Percentiles rank a stretch among this genome's conserved stretches.
These are phyloP conservation scores for Paguma larvata DNA, from an alignment of 2,797 vertebrate species.

Conservation along the genomic window DNA sequence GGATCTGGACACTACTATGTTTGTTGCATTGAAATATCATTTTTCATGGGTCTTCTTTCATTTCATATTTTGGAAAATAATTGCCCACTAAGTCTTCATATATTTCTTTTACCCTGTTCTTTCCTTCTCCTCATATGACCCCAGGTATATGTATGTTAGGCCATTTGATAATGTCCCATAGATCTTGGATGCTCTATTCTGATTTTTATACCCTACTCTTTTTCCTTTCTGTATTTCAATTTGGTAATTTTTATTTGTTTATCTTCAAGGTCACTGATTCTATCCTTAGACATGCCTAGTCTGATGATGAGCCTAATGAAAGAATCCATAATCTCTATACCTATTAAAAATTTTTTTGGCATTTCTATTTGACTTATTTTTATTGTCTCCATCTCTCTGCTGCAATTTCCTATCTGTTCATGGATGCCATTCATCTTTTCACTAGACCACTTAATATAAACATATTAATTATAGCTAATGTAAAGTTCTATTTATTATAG, in stretches of 20 bases:
- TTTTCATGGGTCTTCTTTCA: slow-evolving; percentile 33
- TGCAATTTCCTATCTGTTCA: background rate
- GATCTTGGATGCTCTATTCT: background rate
- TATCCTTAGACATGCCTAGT: background rate
- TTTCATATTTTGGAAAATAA: slow-evolving; percentile 41
- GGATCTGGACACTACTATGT: background rate
- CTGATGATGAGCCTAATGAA: slow-evolving; percentile 30
- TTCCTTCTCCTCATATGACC: background rate
- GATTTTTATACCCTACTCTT: background rate
- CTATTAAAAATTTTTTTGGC: background rate
- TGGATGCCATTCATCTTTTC: background rate
- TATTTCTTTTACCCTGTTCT: background rate
- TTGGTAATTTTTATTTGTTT: background rate
- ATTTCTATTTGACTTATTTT: slow-evolving; percentile 38
- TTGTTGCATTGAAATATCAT: slow-evolving; percentile 27
- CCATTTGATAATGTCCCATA: background rate
- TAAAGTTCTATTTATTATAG: background rate
- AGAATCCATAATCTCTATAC: background rate
- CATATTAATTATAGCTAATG: background rate
- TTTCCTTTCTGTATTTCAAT: slow-evolving; percentile 43
- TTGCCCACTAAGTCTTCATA: background rate
- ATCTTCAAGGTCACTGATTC: background rate
- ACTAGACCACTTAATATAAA: slow-evolving; percentile 26
- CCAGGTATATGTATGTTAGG: background rate
- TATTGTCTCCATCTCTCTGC: background rate